phyloP scores from a whole-genome alignment of 2,888 invertebrate species.

The Drosophila leonis region DNA sequence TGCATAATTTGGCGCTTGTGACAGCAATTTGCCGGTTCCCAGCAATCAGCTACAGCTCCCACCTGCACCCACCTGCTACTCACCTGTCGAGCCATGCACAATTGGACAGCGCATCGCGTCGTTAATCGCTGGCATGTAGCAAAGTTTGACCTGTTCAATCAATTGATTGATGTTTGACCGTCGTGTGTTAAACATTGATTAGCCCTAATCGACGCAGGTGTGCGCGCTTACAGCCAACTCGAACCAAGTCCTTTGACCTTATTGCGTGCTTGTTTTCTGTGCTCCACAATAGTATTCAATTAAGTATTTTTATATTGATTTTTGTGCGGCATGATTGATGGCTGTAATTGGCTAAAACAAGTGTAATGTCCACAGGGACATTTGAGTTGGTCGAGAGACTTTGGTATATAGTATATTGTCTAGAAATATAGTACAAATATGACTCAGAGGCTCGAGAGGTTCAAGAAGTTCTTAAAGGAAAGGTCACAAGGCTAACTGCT shows the following conservation, averaged over 20 bases:
- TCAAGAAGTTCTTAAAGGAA: neutral
- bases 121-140: conserved; percentile 11
- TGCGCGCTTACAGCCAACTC: neutral
- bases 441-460: no score
- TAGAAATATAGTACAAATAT: neutral
- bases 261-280: conserved; percentile 23
- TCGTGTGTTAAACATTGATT: conserved; percentile 69
- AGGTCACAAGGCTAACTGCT: neutral
- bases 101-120: conserved; percentile 33
- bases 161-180: conserved; percentile 62
- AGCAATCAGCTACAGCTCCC: conserved; percentile 5
- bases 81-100: conserved; percentile 4
- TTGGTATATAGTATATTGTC: no score
- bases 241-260: conserved; percentile 30
- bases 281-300: conserved; percentile 10
- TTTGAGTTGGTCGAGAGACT: conserved; percentile 26
- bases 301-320: conserved; percentile 44
- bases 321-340: conserved; percentile 62
- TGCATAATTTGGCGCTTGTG: conserved; percentile 74
- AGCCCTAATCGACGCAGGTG: conserved; percentile 62
- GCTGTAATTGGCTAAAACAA: conserved; percentile 54
- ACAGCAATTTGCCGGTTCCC: conserved; percentile 69
- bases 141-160: conserved; percentile 36
- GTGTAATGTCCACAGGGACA: conserved; percentile 15
- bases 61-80: neutral